A percentile compares a stretch with the other conserved stretches of the same genome.
These are phyloP conservation scores for Drosophila funebris DNA, from an alignment of 1,140 invertebrate species.

Conservation along the genomic window DNA sequence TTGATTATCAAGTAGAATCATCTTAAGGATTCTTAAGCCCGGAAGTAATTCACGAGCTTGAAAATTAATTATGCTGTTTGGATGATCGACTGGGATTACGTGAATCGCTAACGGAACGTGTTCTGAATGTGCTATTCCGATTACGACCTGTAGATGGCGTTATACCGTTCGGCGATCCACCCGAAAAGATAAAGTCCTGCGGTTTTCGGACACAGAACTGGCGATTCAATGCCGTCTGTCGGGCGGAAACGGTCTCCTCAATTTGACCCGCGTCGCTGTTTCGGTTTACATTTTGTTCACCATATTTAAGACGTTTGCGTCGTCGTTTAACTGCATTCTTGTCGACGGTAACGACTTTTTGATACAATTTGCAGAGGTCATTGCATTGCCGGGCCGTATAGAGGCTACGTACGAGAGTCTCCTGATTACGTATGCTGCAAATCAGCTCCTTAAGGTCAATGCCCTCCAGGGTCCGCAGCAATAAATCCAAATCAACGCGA, in stretches of 20 bases:
- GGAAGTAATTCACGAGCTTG: neutral
- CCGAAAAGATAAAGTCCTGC: neutral
- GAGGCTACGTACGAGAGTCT: conserved; percentile 8
- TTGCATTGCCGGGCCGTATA: conserved; percentile 26
- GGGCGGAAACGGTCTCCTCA: neutral
- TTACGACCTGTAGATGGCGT: neutral
- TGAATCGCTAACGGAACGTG: neutral
- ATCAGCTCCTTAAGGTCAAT: conserved; percentile 40
- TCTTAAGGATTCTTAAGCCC: too few species aligned
- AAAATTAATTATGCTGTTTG: neutral
- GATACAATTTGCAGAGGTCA: conserved; percentile 32
- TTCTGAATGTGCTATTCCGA: neutral
- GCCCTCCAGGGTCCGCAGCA: conserved; percentile 24
- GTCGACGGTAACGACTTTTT: conserved; percentile 26
- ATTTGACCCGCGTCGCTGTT: neutral
- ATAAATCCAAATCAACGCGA: conserved; percentile 28
- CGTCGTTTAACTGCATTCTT: conserved; percentile 9
- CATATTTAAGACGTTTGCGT: neutral
- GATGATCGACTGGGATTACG: conserved; percentile 7
- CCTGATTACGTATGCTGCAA: conserved; percentile 41
- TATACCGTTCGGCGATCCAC: neutral
- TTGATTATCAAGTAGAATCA: neutral
- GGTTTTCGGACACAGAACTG: conserved; percentile 12
- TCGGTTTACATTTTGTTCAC: neutral
- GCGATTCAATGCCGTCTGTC: conserved; percentile 1